Base-by-base conservation (phyloP, 2,888 invertebrate genomes). In the Limenitis arthemis region DNA sequence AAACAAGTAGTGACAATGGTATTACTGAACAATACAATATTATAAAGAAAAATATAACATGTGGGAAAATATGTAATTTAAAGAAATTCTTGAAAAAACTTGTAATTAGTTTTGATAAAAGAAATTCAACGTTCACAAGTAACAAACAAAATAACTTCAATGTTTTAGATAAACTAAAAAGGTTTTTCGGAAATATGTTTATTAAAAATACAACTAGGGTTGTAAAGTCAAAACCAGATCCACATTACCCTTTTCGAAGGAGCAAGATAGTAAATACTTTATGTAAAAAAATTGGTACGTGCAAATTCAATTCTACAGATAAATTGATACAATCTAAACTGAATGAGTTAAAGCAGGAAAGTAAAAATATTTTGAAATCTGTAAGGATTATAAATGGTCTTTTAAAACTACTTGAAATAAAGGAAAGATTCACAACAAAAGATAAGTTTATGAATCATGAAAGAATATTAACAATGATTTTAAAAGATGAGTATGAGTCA, bases 371-470 rank as follows among this genome's bases (percentile, higher is more conserved):
- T 49, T 60, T 82, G 6, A 71, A 64, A 62, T 72, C 66, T 9
- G 68, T 81, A 0, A 72, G 65, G 55, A 73, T 67, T 9, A 77
- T 83, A 2, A 80, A 80, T 57, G 77, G 75, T 4, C 62, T 41
- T 63, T 65, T 48, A 46, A 53, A 40, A 53, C 36, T 59, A 36
- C 43, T 59, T 7, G 39, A 61, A 8, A 57, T 43, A 9, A 6
- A 51, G 44, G 33, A 39, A 44, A 47, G 54, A 32, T 53, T 46
- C 1, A 61, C 51, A 41, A 41, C 36, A 9, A 63, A 59, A 20
- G 6, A 54, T 51, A 5, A 59, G 58, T 43, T 59, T 55, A 32
- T 67, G 9, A 54, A 40, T 30, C 53, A 80, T 52, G 64, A 77
- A 4, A 60, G 64, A 20, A 76, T 70, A 61, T 58, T 81, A 6